A percentile compares a stretch with the other conserved stretches of the same genome.
These are phyloP conservation scores for Andinoacara biseriatus DNA, from an alignment of 2,113 vertebrate species.

Conservation along the genomic window DNA sequence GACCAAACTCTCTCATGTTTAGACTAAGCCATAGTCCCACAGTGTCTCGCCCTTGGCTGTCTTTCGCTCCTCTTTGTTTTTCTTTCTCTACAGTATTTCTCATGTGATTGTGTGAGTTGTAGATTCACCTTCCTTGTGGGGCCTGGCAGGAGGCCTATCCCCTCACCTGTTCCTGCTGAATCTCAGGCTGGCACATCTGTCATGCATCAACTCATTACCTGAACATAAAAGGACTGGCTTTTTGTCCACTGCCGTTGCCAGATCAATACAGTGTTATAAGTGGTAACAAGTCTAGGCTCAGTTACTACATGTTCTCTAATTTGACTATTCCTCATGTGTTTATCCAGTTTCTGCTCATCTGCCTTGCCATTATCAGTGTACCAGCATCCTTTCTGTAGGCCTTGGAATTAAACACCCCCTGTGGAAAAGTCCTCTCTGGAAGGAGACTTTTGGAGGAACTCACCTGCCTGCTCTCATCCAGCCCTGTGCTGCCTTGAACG, in stretches of 20 bases:
- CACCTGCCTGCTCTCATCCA: background rate
- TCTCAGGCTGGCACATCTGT: background rate
- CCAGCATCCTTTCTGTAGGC: background rate
- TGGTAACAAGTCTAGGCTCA: background rate
- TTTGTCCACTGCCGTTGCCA: background rate
- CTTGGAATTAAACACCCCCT: background rate
- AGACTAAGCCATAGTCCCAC: background rate
- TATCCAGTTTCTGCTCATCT: background rate
- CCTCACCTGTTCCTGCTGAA: slow-evolving; percentile 3
- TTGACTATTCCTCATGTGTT: slow-evolving; percentile 2
- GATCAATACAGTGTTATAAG: background rate
- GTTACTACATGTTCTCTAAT: background rate
- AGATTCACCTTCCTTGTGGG: background rate
- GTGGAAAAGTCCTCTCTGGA: background rate
- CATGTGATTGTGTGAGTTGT: background rate
- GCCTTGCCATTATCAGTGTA: background rate
- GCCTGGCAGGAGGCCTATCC: background rate
- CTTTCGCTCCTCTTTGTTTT: background rate
- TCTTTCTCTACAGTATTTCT: background rate
- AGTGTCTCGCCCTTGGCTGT: background rate
- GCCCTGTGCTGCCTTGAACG: background rate
- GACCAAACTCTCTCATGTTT: background rate
- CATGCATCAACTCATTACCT: slow-evolving; percentile 10
- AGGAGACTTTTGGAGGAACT: background rate
- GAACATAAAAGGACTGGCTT: slow-evolving; percentile 1